These are phyloP conservation scores for Theodoxus fluviatilis DNA, from an alignment of 2,888 invertebrate species.

Conservation along the genomic window DNA sequence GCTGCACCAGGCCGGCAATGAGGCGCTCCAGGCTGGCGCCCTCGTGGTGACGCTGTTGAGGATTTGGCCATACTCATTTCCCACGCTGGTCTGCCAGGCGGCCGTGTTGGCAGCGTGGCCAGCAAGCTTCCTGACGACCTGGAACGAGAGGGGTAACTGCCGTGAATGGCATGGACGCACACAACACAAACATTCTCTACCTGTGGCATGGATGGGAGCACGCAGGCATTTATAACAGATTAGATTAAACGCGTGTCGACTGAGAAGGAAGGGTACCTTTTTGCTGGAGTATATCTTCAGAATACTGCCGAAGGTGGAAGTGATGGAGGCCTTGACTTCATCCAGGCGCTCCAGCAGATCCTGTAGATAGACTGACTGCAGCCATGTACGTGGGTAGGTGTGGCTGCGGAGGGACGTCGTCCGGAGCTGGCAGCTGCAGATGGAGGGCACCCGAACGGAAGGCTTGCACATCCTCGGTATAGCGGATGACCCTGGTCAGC, in stretches of 20 bases:
- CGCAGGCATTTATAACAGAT: no score
- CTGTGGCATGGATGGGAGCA: no score
- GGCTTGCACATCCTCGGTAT: no score
- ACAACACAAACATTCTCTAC: no score
- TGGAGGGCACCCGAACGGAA: no score
- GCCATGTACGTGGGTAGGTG: no score
- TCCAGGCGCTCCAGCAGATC: constrained; percentile 35
- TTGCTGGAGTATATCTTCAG: constrained; percentile 48
- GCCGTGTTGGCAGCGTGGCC: constrained; percentile 35
- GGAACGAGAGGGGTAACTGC: background rate
- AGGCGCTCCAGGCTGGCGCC: constrained; percentile 35
- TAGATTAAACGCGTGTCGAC: no score
- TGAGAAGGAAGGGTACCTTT: no score
- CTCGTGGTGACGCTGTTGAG: constrained; percentile 40
- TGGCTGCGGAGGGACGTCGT: no score
- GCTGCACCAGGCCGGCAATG: constrained; percentile 33
- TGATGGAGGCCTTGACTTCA: constrained; percentile 40
- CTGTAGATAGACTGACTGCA: background rate
- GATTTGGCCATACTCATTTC: constrained; percentile 40
- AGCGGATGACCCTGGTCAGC: no score
- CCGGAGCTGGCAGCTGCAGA: no score
- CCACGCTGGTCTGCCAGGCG: constrained; percentile 41
- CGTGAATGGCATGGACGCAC: no score
- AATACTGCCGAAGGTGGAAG: constrained; percentile 38
- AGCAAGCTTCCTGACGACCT: constrained; percentile 34